A percentile compares a stretch with the other conserved stretches of the same genome.
phyloP scores from a whole-genome alignment of 2,113 vertebrate genomes.

The Orthonyx spaldingii region DNA sequence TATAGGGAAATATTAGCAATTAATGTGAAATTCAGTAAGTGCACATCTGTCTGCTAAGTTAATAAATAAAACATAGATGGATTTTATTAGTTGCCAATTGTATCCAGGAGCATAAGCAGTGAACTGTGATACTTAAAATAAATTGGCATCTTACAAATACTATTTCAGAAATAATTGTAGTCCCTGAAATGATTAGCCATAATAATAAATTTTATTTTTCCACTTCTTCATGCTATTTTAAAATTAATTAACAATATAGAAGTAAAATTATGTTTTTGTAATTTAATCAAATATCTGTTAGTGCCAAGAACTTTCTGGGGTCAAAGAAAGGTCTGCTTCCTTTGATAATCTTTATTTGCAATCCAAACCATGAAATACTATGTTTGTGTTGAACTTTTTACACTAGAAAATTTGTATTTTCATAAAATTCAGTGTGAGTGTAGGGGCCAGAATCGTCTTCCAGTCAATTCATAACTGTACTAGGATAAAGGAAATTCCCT shows the following conservation, averaged over 20 bases:
- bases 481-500: background rate
- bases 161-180: constrained; percentile 26
- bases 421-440: rapidly evolving
- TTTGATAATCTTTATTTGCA: background rate
- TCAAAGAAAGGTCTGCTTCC: background rate
- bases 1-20: background rate
- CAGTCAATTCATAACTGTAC: background rate
- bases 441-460: background rate
- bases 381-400: background rate
- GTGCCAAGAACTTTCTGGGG: background rate
- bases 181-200: background rate
- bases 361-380: background rate
- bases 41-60: background rate
- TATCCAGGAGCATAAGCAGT: background rate
- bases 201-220: background rate
- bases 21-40: constrained; percentile 12
- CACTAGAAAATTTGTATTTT: background rate
- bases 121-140: constrained; percentile 10
- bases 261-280: background rate
- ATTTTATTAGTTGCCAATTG: background rate
- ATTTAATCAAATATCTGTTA: background rate
- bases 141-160: constrained; percentile 1
- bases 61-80: constrained; percentile 18
- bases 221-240: background rate
- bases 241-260: constrained; percentile 1